A percentile compares a stretch with the other conserved stretches of the same genome.
Conservation (phyloP, 2,888 invertebrate species). For the Crocallis elinguaria region DNA sequence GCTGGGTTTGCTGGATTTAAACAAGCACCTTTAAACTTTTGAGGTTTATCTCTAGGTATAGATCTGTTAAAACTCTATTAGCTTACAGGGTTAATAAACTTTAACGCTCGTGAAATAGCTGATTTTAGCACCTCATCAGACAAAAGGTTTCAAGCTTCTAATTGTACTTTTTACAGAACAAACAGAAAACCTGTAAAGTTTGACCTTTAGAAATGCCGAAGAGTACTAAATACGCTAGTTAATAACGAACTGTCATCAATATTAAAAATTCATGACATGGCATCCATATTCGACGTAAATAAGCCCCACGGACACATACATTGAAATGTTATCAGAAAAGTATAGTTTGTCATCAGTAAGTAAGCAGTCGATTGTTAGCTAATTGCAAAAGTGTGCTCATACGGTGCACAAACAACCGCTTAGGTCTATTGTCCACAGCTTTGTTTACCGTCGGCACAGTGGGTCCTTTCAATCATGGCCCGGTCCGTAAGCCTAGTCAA, state of each 20-base stretch:
- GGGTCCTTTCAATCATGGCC: slow-evolving; percentile 69
- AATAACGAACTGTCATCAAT: too few species aligned
- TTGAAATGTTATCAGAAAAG: neutral
- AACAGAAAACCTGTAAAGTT: neutral
- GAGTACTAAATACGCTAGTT: too few species aligned
- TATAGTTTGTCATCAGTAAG: slow-evolving; percentile 33
- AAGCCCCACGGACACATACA: too few species aligned
- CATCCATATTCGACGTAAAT: too few species aligned
- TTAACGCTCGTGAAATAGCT: slow-evolving; percentile 8
- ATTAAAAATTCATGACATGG: too few species aligned
- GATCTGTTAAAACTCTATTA: slow-evolving; percentile 19
- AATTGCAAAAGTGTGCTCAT: slow-evolving; percentile 64
- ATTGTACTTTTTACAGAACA: neutral
- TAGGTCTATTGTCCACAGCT: slow-evolving; percentile 68
- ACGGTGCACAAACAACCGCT: slow-evolving; percentile 63
- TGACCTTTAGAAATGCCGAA: neutral
- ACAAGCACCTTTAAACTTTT: slow-evolving; percentile 23
- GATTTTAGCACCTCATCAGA: neutral
- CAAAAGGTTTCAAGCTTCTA: neutral
- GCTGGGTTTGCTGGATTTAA: slow-evolving; percentile 26
- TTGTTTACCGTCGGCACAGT: slow-evolving; percentile 60
- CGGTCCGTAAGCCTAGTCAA: slow-evolving; percentile 36
- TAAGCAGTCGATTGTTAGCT: slow-evolving; percentile 52
- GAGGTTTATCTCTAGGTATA: slow-evolving; percentile 9
- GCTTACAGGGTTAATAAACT: slow-evolving; percentile 7